A percentile compares a stretch with the other conserved stretches of the same genome.
These are phyloP conservation scores for Clupea harengus DNA, from an alignment of 2,113 vertebrate species.

Conservation along the genomic window DNA sequence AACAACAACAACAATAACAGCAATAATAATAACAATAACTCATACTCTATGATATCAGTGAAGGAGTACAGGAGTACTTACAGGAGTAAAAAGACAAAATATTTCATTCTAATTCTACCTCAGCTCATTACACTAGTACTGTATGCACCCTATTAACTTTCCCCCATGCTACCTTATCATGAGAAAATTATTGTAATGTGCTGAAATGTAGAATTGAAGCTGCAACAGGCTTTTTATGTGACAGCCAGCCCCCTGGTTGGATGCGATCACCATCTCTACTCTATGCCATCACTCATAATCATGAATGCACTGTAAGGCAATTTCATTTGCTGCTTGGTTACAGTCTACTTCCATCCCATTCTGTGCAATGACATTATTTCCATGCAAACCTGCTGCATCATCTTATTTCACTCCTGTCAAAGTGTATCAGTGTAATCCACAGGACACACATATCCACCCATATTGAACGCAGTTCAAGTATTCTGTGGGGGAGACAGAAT, in stretches of 20 bases:
- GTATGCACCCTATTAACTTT: not conserved
- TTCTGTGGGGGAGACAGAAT: not conserved
- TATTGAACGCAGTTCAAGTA: not conserved
- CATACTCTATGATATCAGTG: too few relatives aligned
- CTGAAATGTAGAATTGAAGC: not conserved
- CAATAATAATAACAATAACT: too few relatives aligned
- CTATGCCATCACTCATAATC: not conserved
- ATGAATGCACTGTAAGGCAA: not conserved
- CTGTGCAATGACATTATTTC: not conserved
- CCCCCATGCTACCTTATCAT: not conserved
- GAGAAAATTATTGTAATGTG: not conserved
- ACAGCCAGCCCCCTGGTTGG: not conserved
- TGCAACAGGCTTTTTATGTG: not conserved
- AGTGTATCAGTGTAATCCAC: not conserved
- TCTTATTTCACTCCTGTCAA: not conserved
- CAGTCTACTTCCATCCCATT: conserved; percentile 1
- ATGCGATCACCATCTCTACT: not conserved
- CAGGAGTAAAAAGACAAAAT: too few relatives aligned
- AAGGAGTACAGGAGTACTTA: too few relatives aligned
- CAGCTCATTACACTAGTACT: too few relatives aligned
- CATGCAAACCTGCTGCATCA: not conserved
- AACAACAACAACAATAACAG: too few relatives aligned
- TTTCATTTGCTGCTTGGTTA: not conserved
- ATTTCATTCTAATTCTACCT: too few relatives aligned
- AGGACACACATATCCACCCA: not conserved